Percentiles rank a stretch among this genome's conserved stretches.
These are phyloP conservation scores for Stictocephala bisonia DNA, from an alignment of 2,888 invertebrate genomes.

Conservation along the genomic window DNA sequence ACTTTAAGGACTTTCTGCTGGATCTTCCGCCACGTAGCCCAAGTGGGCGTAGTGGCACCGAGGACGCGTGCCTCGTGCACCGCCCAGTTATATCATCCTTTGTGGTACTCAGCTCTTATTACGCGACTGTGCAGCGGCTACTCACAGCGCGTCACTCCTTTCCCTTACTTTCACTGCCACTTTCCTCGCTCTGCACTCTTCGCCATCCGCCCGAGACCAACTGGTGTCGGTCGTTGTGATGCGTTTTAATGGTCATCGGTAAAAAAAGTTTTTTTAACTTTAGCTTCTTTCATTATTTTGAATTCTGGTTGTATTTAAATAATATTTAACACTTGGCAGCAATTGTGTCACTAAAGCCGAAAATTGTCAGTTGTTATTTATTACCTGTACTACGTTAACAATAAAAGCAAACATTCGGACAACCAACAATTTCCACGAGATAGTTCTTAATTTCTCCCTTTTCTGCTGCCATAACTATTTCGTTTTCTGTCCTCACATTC, in stretches of 20 bases:
- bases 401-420: too few relatives aligned
- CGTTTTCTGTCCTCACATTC: too few relatives aligned
- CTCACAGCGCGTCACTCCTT: constrained; percentile 33
- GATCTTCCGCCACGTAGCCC: not conserved
- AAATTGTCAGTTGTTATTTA: too few relatives aligned
- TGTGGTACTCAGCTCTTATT: not conserved
- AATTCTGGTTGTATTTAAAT: too few relatives aligned
- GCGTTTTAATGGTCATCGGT: not conserved
- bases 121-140: not conserved
- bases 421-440: too few relatives aligned
- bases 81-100: not conserved
- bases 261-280: too few relatives aligned
- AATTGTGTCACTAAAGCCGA: too few relatives aligned
- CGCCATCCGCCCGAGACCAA: not conserved
- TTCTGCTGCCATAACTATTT: too few relatives aligned
- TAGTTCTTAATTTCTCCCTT: too few relatives aligned
- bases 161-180: constrained; percentile 44
- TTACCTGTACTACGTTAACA: too few relatives aligned
- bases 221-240: not conserved
- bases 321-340: too few relatives aligned
- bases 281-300: too few relatives aligned
- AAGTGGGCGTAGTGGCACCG: not conserved
- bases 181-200: constrained; percentile 26
- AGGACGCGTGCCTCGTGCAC: not conserved
- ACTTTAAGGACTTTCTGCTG: not conserved